These are phyloP conservation scores for Mesorhabditis sp. DNA, from an alignment of 2,888 invertebrate genomes.

Conservation along the genomic window DNA sequence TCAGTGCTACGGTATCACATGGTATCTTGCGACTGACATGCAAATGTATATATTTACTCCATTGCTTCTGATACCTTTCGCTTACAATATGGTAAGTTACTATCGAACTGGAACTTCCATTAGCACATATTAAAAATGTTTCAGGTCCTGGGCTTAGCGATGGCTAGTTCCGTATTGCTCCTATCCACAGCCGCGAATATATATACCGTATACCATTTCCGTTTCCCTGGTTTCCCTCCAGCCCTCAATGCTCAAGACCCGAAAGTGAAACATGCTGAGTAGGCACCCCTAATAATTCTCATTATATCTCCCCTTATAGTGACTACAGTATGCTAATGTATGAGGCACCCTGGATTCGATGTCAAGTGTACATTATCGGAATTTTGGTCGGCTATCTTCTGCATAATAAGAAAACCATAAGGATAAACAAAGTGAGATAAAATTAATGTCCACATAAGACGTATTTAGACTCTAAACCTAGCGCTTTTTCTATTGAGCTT, in stretches of 20 bases:
- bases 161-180: conserved; percentile 11
- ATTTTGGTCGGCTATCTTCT: conserved; percentile 24
- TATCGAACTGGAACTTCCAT: not conserved
- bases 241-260: not conserved
- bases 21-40: conserved; percentile 31
- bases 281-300: not conserved
- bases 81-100: conserved; percentile 7
- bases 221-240: not conserved
- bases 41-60: conserved; percentile 26
- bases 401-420: not conserved
- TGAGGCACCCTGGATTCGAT: conserved; percentile 32
- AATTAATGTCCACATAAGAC: not conserved
- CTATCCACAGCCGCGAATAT: not conserved
- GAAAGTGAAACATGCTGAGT: not conserved
- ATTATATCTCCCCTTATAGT: not conserved
- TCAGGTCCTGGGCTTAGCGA: conserved; percentile 14
- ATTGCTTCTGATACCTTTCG: conserved; percentile 21
- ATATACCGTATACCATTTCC: not conserved
- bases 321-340: conserved; percentile 17
- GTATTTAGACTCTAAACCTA: not conserved
- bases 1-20: conserved; percentile 15
- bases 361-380: conserved; percentile 30
- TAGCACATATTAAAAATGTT: not conserved
- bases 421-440: not conserved
- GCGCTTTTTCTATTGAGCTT: not conserved